A percentile compares a stretch with the other conserved stretches of the same genome.
These are phyloP conservation scores for Eristalinus sepulchralis DNA, from an alignment of 2,888 invertebrate genomes.

Conservation along the genomic window DNA sequence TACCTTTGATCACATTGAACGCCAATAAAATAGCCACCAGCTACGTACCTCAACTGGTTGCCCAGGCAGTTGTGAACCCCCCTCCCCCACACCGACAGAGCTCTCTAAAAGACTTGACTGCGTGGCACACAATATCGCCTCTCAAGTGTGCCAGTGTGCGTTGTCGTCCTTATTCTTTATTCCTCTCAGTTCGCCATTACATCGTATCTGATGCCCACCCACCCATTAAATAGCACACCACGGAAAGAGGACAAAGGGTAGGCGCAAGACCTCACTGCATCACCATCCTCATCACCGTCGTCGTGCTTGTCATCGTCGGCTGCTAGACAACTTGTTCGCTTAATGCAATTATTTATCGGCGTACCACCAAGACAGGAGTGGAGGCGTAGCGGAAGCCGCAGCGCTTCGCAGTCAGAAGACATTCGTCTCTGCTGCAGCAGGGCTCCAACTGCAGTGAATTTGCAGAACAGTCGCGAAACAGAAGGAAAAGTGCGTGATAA, in stretches of 20 bases:
- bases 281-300: slow-evolving; percentile 31
- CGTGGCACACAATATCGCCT: slow-evolving; percentile 43
- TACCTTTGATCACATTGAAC: too few species aligned
- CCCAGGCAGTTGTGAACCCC: too few species aligned
- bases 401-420: slow-evolving; percentile 20
- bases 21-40: too few species aligned
- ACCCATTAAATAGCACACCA: slow-evolving; percentile 69
- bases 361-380: slow-evolving; percentile 8
- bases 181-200: neutral
- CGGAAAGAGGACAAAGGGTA: neutral
- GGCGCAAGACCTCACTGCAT: slow-evolving; percentile 16
- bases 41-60: too few species aligned
- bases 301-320: slow-evolving; percentile 15
- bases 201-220: slow-evolving; percentile 56
- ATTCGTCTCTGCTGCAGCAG: slow-evolving; percentile 34
- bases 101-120: too few species aligned
- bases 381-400: slow-evolving; percentile 25
- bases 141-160: slow-evolving; percentile 43
- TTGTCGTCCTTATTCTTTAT: neutral
- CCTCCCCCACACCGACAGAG: too few species aligned
- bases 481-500: slow-evolving; percentile 67
- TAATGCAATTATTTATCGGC: slow-evolving; percentile 65
- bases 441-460: neutral
- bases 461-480: slow-evolving; percentile 4
- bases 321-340: slow-evolving; percentile 69